Percentiles rank a stretch among this genome's conserved stretches.
Conservation (phyloP, 2,888 invertebrate genomes). For the Stenoptilia bipunctidactyla region DNA sequence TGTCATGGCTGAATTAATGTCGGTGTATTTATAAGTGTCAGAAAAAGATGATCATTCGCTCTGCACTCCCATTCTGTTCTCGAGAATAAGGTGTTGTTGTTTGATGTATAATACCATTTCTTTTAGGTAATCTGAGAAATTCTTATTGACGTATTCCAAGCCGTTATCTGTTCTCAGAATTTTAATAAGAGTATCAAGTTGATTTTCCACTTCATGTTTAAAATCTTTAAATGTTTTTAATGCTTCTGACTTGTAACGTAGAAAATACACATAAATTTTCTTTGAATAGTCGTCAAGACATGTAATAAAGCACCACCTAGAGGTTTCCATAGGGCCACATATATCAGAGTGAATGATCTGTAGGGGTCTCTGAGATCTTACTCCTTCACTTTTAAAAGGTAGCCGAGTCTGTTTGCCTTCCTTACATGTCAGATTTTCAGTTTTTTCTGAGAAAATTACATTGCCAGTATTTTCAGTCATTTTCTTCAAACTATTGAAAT, state of each 20-base stretch:
- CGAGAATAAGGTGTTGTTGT: conserved; percentile 13
- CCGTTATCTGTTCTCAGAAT: conserved; percentile 14
- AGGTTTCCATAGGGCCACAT: too few species aligned
- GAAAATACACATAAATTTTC: conserved; percentile 12
- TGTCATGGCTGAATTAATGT: too few species aligned
- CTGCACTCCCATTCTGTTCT: conserved; percentile 21
- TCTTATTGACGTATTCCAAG: conserved; percentile 14
- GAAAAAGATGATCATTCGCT: conserved; percentile 21
- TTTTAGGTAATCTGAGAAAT: conserved; percentile 6
- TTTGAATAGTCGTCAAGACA: conserved; percentile 14
- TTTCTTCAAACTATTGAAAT: conserved; percentile 13
- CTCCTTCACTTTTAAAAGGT: too few species aligned
- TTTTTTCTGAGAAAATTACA: conserved; percentile 4
- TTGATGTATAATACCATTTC: conserved; percentile 9
- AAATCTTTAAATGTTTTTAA: too few species aligned
- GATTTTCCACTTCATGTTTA: conserved; percentile 13
- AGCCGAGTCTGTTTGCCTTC: too few species aligned
- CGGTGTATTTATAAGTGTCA: too few species aligned
- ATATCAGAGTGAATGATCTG: too few species aligned
- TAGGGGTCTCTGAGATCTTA: too few species aligned
- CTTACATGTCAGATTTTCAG: conserved; percentile 5
- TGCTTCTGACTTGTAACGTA: conserved; percentile 6
- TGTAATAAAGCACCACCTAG: conserved; percentile 13
- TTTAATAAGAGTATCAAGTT: conserved; percentile 9
- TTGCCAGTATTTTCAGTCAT: conserved; percentile 8